phyloP scores from a whole-genome alignment of 1,140 invertebrate genomes.

The Andrena cerasifolii region DNA sequence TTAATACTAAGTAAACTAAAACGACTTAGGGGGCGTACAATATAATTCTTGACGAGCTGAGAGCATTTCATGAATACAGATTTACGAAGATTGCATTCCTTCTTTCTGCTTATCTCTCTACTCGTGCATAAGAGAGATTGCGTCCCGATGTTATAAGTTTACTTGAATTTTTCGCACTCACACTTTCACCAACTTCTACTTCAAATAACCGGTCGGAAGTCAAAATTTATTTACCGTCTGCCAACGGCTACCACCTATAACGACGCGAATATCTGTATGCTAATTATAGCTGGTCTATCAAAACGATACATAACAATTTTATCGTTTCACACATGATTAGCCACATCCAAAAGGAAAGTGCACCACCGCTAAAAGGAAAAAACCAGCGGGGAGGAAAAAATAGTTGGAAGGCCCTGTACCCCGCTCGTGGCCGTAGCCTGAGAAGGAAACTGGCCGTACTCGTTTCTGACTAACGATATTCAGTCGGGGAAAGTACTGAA shows the following conservation, averaged over 20 bases:
- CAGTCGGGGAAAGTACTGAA: conserved; percentile 40
- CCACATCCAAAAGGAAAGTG: background rate
- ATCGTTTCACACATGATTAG: too few relatives aligned
- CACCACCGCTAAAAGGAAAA: background rate
- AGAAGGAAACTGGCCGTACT: conserved; percentile 54
- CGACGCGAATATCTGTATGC: background rate
- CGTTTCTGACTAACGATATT: conserved; percentile 48
- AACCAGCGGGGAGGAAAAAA: background rate
- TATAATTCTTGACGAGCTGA: too few relatives aligned
- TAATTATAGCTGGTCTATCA: background rate
- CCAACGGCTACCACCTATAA: background rate
- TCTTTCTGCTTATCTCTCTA: too few relatives aligned
- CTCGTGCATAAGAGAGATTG: too few relatives aligned
- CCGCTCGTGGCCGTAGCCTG: background rate
- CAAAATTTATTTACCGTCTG: background rate
- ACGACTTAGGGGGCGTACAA: too few relatives aligned
- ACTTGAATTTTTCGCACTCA: too few relatives aligned
- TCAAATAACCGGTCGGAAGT: too few relatives aligned
- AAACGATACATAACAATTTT: background rate
- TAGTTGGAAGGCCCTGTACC: background rate
- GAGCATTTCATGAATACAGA: too few relatives aligned
- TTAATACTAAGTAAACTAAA: too few relatives aligned
- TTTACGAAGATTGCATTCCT: too few relatives aligned
- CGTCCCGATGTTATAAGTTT: too few relatives aligned
- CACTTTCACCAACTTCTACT: too few relatives aligned